phyloP scores from a whole-genome alignment of 2,113 vertebrate genomes.

The Cephalopholis sonnerati region DNA sequence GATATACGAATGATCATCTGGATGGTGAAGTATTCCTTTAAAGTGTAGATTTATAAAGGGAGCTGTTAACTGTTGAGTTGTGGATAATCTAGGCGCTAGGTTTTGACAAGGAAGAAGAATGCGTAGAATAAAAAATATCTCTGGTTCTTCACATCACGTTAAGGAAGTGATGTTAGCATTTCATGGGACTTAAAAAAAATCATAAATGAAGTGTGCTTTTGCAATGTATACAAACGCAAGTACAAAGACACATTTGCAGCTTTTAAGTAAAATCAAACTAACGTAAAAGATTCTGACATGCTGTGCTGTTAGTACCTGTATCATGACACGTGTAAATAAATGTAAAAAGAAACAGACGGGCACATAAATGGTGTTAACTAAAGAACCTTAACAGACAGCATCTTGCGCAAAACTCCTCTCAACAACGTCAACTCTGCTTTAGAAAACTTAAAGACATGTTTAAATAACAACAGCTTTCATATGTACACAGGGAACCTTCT shows the following conservation, averaged over 20 bases:
- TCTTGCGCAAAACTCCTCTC: neutral
- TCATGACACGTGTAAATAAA: constrained; percentile 17
- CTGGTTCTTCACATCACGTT: neutral
- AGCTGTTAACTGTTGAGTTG: neutral
- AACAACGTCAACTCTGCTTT: constrained; percentile 13
- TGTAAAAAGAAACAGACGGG: constrained; percentile 21
- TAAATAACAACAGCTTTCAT: constrained; percentile 60
- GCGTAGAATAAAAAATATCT: neutral
- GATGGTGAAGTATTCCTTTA: too few relatives aligned
- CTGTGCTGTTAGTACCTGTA: constrained; percentile 65
- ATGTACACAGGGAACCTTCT: constrained; percentile 44
- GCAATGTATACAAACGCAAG: constrained; percentile 2
- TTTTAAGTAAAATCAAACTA: constrained; percentile 25
- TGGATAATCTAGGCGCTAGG: neutral
- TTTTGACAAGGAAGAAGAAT: neutral
- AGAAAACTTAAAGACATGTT: constrained; percentile 28
- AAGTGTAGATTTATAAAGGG: constrained; percentile 3
- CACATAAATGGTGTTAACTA: neutral
- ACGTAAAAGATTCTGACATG: constrained; percentile 33
- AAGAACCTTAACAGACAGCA: constrained; percentile 7
- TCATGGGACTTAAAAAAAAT: neutral
- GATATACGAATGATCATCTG: too few relatives aligned
- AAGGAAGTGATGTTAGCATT: neutral
- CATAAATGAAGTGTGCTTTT: neutral
- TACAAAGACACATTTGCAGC: constrained; percentile 11